A percentile compares a stretch with the other conserved stretches of the same genome.
Evolutionary conservation across 1,140 invertebrate species (phyloP).

Genomic region (Drosophila parabipectinata): DNA sequence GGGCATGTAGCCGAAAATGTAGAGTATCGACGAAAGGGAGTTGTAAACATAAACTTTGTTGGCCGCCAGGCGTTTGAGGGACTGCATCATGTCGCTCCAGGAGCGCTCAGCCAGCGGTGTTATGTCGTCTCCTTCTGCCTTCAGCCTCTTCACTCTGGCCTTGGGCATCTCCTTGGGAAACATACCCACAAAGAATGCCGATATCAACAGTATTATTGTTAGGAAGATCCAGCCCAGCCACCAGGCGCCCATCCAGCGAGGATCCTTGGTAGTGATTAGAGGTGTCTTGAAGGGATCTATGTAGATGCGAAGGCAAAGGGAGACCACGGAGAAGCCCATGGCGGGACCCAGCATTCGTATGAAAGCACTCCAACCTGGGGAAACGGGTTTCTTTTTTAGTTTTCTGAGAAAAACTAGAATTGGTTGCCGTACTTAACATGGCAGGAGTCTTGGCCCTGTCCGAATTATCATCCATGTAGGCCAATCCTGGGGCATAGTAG

Average conservation of each 20-base stretch:
- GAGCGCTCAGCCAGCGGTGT: slow-evolving; percentile 45
- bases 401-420: slow-evolving; percentile 21
- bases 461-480: slow-evolving; percentile 89
- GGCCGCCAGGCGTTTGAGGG: slow-evolving; percentile 77
- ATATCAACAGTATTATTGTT: slow-evolving; percentile 86
- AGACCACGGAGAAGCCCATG: slow-evolving; percentile 88
- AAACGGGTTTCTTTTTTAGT: not conserved
- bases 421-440: slow-evolving; percentile 85
- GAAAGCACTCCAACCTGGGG: slow-evolving; percentile 87
- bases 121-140: slow-evolving; percentile 11
- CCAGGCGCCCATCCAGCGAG: slow-evolving; percentile 91
- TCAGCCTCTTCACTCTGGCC: slow-evolving; percentile 36
- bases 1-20: slow-evolving; percentile 89
- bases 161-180: slow-evolving; percentile 88
- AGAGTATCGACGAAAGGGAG: slow-evolving; percentile 87
- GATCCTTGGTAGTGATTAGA: slow-evolving; percentile 88
- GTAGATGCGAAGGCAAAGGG: slow-evolving; percentile 88
- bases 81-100: slow-evolving; percentile 51
- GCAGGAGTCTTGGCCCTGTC: slow-evolving; percentile 88
- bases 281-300: slow-evolving; percentile 88
- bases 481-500: slow-evolving; percentile 87
- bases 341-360: slow-evolving; percentile 89
- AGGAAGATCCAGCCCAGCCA: slow-evolving; percentile 91
- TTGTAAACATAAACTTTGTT: slow-evolving; percentile 89
- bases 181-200: slow-evolving; percentile 86